Percentiles rank a stretch among this genome's conserved stretches.
Conservation (phyloP, 2,113 vertebrate genomes). For the Rhegmatorhina hoffmannsi region DNA sequence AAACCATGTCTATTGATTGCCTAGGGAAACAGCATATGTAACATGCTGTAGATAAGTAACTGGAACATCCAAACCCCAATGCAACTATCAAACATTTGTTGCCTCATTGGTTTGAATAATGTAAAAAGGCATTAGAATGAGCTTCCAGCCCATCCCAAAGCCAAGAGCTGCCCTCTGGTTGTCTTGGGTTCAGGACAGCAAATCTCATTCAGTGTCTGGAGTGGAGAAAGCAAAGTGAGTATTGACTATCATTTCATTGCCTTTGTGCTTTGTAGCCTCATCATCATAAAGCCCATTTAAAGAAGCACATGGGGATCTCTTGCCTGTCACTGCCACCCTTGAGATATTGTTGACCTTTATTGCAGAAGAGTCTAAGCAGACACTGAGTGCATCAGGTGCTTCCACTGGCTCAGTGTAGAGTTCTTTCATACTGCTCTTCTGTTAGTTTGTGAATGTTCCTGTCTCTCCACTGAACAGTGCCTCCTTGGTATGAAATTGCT, state of each 20-base stretch:
- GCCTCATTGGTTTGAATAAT: neutral
- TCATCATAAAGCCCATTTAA: neutral
- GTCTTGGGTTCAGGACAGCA: neutral
- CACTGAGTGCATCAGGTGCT: neutral
- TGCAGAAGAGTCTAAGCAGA: neutral
- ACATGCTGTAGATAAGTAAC: neutral
- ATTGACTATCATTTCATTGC: neutral
- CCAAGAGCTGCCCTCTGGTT: neutral
- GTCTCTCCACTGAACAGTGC: neutral
- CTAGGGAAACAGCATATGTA: neutral
- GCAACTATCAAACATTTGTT: neutral
- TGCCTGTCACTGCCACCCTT: neutral
- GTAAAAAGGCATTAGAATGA: neutral
- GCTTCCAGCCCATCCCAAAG: neutral
- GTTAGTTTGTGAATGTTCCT: constrained; percentile 1
- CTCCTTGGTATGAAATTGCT: neutral
- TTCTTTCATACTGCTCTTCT: neutral
- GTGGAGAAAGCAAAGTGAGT: neutral
- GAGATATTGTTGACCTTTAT: neutral
- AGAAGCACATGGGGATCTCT: neutral
- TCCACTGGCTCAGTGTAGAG: neutral
- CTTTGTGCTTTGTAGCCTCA: neutral
- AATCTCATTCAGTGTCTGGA: neutral
- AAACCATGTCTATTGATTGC: neutral
- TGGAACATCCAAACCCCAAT: neutral